Evolutionary conservation across 2,888 invertebrate species (phyloP), one percentile per base, ranked within the genome.

Genomic region (Venusia cambrica): DNA sequence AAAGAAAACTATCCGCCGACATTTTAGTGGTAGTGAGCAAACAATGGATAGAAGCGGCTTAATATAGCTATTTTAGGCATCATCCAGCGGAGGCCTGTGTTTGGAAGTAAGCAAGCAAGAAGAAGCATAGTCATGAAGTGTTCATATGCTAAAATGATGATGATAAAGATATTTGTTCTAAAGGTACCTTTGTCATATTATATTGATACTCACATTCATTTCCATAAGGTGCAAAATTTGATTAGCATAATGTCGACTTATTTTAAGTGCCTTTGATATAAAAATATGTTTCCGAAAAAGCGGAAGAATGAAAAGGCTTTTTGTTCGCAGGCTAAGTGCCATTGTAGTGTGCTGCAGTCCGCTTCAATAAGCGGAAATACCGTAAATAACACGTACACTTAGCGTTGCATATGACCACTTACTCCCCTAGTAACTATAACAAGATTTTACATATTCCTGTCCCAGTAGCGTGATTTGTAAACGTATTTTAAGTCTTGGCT

Each of bases 291-390:
- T 13, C 27, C 7, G 24, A 32, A 21, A 27, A 24, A 38, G 15
- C 7, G 32, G 21, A 26, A 26, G 5, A 26, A 19, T 12, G 26
- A 30, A 35, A 40, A 20, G 38, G 21, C 18, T 35, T 32, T 36
- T 32, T 32, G 31, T 32, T 25, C 6, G 16, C 9, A 21, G 7
- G 22, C 8, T 19, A 18, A 38, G 29, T 39, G 17, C 39, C 37
- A 25, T 50, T 49, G 59, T 43, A 24, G 32, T 30, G 25, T n/a
- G 31, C 25, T 25, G 17, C 29, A 11, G 57, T 54, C 57, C 57
- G n/a, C 69, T 61, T 60, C 57, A 61, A 54, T 51, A 50, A 50
- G 34, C 57, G 60, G 63, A 66, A 67, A 66, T 54, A 52, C 53
- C 48, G 45, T 42, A 56, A 51, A 58, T 65, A 60, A 62, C 57